Percentiles rank a stretch among this genome's conserved stretches.
Evolutionary conservation across 2,797 vertebrate species (phyloP).

Genomic region (Lophius americanus): DNA sequence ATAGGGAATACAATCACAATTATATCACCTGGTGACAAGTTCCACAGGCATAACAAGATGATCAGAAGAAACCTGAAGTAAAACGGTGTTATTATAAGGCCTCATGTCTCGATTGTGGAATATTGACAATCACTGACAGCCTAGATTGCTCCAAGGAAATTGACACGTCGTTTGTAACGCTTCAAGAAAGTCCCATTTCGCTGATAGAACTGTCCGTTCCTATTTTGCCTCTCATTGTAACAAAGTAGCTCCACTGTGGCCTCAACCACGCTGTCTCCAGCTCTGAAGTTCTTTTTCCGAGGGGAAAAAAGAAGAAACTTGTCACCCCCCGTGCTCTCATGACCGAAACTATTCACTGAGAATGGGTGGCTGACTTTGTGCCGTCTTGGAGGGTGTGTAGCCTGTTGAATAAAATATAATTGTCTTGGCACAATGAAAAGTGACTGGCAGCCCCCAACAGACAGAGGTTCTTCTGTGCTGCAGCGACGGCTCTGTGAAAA

Average conservation of each 20-base stretch:
- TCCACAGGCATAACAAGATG: no score
- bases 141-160: neutral
- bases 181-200: neutral
- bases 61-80: no score
- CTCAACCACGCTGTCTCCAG: neutral
- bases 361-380: slow-evolving; percentile 58
- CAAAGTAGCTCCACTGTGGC: neutral
- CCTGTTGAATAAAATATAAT: slow-evolving; percentile 83
- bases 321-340: slow-evolving; percentile 62
- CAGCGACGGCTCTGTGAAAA: slow-evolving; percentile 61
- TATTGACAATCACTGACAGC: neutral
- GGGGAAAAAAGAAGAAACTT: slow-evolving; percentile 11
- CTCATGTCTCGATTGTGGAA: no score
- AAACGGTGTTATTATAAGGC: neutral
- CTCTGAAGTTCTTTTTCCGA: neutral
- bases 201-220: neutral
- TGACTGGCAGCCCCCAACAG: slow-evolving; percentile 48
- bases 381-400: slow-evolving; percentile 52
- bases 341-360: slow-evolving; percentile 58
- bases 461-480: slow-evolving; percentile 82
- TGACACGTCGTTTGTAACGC: neutral
- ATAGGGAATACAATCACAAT: no score
- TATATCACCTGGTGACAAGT: no score
- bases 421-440: slow-evolving; percentile 64
- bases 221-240: neutral